Conservation (phyloP, 2,113 vertebrate species). For the Tretioscincus oriximinensis region DNA sequence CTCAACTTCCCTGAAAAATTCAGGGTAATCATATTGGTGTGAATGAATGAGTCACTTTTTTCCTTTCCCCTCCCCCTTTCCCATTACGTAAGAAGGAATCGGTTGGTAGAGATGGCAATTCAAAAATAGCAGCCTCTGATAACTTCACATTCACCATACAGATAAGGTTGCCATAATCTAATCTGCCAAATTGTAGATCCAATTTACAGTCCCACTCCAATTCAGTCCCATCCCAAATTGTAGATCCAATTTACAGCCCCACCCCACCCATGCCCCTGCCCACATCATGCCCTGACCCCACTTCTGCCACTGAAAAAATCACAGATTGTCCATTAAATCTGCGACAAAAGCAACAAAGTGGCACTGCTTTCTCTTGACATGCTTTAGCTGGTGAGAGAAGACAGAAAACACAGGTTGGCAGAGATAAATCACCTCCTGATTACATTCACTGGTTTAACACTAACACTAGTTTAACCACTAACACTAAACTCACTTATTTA, state of each 20-base stretch:
- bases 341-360: not conserved
- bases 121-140: not conserved
- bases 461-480: not conserved
- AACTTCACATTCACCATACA: not conserved
- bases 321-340: no score
- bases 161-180: no score
- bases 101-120: not conserved
- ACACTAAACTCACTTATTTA: not conserved
- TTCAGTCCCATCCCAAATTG: no score
- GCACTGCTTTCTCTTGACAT: not conserved
- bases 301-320: no score
- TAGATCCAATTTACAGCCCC: no score
- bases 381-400: not conserved
- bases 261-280: no score
- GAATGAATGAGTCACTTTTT: not conserved
- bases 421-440: not conserved
- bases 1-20: not conserved
- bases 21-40: not conserved
- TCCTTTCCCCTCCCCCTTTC: not conserved
- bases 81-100: not conserved
- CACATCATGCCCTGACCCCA: no score
- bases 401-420: no score
- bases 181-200: no score
- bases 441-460: constrained; percentile 7
- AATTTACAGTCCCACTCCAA: no score